phyloP scores from a whole-genome alignment of 2,888 invertebrate species.

The Diplolepis rosae region DNA sequence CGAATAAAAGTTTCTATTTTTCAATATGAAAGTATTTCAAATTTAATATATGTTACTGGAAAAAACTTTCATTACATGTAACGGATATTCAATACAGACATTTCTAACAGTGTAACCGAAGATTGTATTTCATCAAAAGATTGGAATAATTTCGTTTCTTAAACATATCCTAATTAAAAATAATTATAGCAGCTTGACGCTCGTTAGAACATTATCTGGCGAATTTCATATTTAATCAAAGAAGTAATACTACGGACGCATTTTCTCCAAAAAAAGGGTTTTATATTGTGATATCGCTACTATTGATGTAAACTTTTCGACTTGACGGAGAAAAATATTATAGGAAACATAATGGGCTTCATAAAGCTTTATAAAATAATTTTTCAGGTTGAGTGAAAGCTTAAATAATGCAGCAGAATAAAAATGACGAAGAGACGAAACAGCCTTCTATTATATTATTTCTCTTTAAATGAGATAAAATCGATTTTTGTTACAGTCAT shows the following conservation, averaged over 20 bases:
- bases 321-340: neutral
- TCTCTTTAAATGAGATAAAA: too few species aligned
- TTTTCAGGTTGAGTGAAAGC: too few species aligned
- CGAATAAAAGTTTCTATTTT: too few species aligned
- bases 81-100: too few species aligned
- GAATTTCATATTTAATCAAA: neutral
- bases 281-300: neutral
- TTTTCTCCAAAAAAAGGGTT: neutral
- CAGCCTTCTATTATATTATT: slow-evolving; percentile 28
- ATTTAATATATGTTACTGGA: too few species aligned
- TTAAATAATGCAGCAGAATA: too few species aligned
- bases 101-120: neutral
- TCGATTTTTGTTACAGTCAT: neutral
- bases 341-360: too few species aligned
- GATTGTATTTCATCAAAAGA: neutral
- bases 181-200: slow-evolving; percentile 15
- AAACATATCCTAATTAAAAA: neutral
- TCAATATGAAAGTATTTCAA: too few species aligned
- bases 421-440: neutral
- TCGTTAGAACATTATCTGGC: neutral
- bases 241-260: neutral
- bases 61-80: too few species aligned
- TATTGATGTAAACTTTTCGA: neutral
- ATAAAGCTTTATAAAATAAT: too few species aligned
- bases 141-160: neutral